Base-by-base conservation (phyloP, 2,113 vertebrate genomes). In the Ictidomys tridecemlineatus region DNA sequence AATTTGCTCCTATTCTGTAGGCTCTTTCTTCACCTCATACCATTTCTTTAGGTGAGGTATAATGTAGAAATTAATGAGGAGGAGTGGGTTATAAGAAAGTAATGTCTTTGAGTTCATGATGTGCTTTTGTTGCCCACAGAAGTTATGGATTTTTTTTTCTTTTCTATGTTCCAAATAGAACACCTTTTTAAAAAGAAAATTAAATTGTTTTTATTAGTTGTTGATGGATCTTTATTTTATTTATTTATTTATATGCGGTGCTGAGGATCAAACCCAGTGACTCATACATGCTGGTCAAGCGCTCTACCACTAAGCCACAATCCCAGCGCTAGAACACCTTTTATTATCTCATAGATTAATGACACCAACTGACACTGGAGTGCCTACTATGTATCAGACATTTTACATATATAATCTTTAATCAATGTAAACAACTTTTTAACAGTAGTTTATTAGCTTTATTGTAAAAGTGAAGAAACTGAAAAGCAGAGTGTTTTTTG, bases 401-500 rank as follows among this genome's bases (percentile, higher is more conserved):
- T 72, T 91, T 94, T 80, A 86, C 2, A 10, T 88, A 26, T 61
- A 61, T 24, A 10, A 61, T 61, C 58, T 61, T 9, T 61, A 61
- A 61, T 61, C 58, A 61, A 26, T 26, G 26, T 34, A 39, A 30
- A 56, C 67, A 78, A 73, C 78, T 58, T 96, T 85, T n/a, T 26
- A 92, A 70, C 14, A 7, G 37, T 42, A 26, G 26, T 45, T 87
- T 94, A 45, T 90, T 76, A 72, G 69, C 18, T 67, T 76, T 93
- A 76, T 74, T 78, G 24, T 87, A 83, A 90, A 92, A 73, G 56
- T 89, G 34, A 85, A 92, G 80, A 89, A 48, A 76, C 73, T 76
- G 5, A 76, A 85, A 93, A 32, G 32, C 56, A 94, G 67, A 80
- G 39, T 4, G 78, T 82, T 95, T 77, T 74, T 87, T 45, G 70